Percentiles rank a stretch among this genome's conserved stretches.
phyloP scores from a whole-genome alignment of 2,888 invertebrate species.

The Chymomyza fuscimana region DNA sequence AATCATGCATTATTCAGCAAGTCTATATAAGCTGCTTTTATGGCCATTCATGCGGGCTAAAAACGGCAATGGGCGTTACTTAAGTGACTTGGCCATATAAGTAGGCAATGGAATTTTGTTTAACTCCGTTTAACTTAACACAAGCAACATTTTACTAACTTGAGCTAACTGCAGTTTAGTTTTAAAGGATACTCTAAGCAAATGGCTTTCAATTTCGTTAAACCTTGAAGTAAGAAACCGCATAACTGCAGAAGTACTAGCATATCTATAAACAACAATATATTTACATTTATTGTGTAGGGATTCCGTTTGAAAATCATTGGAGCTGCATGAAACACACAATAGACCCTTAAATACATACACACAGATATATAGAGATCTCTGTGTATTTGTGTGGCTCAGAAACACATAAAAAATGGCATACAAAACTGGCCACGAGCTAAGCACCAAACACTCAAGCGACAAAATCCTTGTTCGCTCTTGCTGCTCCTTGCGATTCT shows the following conservation, averaged over 20 bases:
- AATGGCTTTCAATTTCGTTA: constrained; percentile 20
- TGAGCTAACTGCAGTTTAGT: not conserved
- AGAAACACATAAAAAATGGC: not conserved
- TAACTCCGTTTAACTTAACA: not conserved
- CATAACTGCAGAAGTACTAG: not conserved
- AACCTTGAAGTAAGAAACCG: not conserved
- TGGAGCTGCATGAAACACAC: no score
- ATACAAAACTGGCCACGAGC: not conserved
- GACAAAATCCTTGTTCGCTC: constrained; percentile 18
- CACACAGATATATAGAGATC: not conserved
- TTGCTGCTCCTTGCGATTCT: not conserved
- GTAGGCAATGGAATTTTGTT: not conserved
- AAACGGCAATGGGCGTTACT: not conserved
- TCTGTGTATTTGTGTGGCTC: not conserved
- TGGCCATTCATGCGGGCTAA: not conserved
- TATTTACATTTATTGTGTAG: not conserved
- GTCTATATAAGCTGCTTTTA: not conserved
- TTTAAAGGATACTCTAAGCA: not conserved
- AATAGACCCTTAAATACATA: not conserved
- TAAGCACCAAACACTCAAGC: constrained; percentile 17
- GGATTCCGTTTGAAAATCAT: not conserved
- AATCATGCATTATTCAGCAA: constrained; percentile 2
- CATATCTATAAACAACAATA: not conserved
- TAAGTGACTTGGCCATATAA: not conserved
- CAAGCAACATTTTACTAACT: not conserved